Evolutionary conservation across 2,888 invertebrate species (phyloP), one percentile per base, ranked within the genome.

Genomic region (Tiliacea aurago): DNA sequence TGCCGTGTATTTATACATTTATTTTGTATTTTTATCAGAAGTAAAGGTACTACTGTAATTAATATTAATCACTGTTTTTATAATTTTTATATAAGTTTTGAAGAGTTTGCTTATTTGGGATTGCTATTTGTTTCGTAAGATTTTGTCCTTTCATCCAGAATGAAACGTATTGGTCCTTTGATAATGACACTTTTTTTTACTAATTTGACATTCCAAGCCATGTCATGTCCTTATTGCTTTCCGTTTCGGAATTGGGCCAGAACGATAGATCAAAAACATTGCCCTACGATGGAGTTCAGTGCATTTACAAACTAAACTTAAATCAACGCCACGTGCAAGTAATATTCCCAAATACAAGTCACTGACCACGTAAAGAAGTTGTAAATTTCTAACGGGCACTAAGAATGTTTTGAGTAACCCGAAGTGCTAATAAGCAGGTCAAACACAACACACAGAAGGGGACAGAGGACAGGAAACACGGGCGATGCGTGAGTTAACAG

Each of bases 401-500:
- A 80, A 88, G 89, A 89, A 88, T 76, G 87, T 87, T 88, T 90
- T 85, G 82, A 86, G 88, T 91, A 89, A 88, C 87, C 86, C 87
- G 76, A 88, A 87, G 91, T 91, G 91, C 89, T 93, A 93, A 92
- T 90, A 91, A 91, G 84, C 90, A 89, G 88, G 90, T 90, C 89
- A 88, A 84, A 89, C 76, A 88, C 81, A 88, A 89, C 89, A 87
- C 83, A 88, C 75, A 87, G 79, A 86, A 90, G 93, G 94, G 93
- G 93, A 90, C 91, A 89, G 80, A 81, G 83, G 89, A 90, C 94
- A 94, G 96, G 96, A 96, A 94, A 88, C 88, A 95, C 92, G 96
- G 93, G 84, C 88, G 87, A 91, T 94, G 96, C 94, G 91, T 93
- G 90, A 91, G 90, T 94, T 96, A 96, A 96, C 95, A 93, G 93